phyloP scores from a whole-genome alignment of 2,797 vertebrate species.

The Poecilia picta region DNA sequence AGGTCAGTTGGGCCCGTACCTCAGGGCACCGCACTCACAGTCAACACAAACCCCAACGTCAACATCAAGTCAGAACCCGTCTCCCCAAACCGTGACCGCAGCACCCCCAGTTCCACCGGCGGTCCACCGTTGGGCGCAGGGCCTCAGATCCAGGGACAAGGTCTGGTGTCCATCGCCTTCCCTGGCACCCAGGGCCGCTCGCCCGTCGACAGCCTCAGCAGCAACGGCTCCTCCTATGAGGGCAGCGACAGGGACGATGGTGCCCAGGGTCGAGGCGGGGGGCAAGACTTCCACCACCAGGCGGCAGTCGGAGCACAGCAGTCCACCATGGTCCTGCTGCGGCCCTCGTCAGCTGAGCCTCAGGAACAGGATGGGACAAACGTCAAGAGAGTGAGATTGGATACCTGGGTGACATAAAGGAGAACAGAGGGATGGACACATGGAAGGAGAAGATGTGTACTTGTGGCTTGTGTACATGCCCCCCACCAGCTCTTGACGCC shows the following conservation, averaged over 20 bases:
- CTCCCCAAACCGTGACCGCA: slow-evolving; percentile 92
- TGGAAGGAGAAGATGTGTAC: slow-evolving; percentile 59
- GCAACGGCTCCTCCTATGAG: slow-evolving; percentile 93
- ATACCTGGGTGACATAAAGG: slow-evolving; percentile 93
- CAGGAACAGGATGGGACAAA: slow-evolving; percentile 89
- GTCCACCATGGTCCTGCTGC: slow-evolving; percentile 85
- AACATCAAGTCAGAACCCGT: slow-evolving; percentile 97
- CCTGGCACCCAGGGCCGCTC: slow-evolving; percentile 85
- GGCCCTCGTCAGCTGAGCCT: slow-evolving; percentile 79
- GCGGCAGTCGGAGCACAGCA: slow-evolving; percentile 58
- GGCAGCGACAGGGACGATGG: slow-evolving; percentile 91
- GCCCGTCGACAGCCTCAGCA: slow-evolving; percentile 94
- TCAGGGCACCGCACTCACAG: slow-evolving; percentile 87
- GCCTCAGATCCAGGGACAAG: slow-evolving; percentile 55
- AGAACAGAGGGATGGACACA: slow-evolving; percentile 44
- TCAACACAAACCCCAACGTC: slow-evolving; percentile 93
- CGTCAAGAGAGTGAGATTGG: slow-evolving; percentile 93
- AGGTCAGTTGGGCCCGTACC: slow-evolving; percentile 91
- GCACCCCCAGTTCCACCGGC: slow-evolving; percentile 84
- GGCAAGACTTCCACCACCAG: slow-evolving; percentile 83
- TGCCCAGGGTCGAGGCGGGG: slow-evolving; percentile 83
- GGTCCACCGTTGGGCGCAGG: slow-evolving; percentile 6
- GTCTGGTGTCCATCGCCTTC: slow-evolving; percentile 74
- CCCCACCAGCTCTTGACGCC: slow-evolving; percentile 46
- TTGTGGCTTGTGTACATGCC: slow-evolving; percentile 70